Percentiles rank a stretch among this genome's conserved stretches.
Conservation (phyloP, 30 jellyfish, hydroid and myxozoan genomes). For the Mastigias papua region DNA sequence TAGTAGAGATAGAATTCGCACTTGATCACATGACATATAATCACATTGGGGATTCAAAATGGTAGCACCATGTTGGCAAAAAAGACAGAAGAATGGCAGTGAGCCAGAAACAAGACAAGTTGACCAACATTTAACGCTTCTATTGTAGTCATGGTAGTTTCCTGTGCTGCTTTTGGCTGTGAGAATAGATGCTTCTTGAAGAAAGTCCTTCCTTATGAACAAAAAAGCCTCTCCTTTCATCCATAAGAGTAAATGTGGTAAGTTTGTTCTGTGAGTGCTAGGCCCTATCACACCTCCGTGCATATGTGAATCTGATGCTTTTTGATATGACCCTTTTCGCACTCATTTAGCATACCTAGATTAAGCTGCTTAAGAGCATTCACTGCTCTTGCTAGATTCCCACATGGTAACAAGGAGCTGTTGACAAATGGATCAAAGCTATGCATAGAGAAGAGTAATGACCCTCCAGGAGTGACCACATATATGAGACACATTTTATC, state of each 20-base stretch:
- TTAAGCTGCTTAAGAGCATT: neutral
- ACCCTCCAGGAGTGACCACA: neutral
- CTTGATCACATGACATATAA: neutral
- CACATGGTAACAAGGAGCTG: constrained; percentile 11
- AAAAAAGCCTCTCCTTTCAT: neutral
- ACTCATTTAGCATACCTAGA: neutral
- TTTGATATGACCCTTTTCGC: neutral
- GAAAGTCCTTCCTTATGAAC: constrained; percentile 23
- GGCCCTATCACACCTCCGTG: neutral
- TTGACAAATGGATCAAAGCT: constrained; percentile 40
- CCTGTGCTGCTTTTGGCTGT: constrained; percentile 57
- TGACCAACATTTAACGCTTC: neutral
- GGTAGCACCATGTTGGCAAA: neutral
- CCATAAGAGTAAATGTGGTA: no score
- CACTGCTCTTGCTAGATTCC: constrained; percentile 5
- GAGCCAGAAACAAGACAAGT: neutral
- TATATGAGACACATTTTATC: neutral
- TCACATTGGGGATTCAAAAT: neutral
- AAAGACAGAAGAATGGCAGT: neutral
- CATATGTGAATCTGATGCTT: neutral
- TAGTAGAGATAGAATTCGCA: neutral
- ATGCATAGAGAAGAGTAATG: constrained; percentile 36
- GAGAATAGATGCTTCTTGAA: constrained; percentile 23
- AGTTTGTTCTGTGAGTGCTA: neutral
- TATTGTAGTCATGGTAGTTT: constrained; percentile 13